Conservation (phyloP, 2,797 vertebrate species). For the Emydoidea blandingii region DNA sequence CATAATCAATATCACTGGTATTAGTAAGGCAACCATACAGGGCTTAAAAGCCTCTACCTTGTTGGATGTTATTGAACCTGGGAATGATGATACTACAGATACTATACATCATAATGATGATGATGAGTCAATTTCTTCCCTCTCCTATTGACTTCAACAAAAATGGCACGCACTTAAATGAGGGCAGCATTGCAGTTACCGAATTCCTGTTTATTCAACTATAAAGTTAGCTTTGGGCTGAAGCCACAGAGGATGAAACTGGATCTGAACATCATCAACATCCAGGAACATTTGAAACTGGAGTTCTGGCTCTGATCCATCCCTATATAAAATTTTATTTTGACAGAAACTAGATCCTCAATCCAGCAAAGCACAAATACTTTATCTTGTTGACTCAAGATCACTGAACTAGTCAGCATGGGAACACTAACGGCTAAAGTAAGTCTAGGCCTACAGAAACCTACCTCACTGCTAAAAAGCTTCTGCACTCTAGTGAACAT, state of each 20-base stretch:
- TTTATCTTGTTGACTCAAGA: not conserved
- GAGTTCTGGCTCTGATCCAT: not conserved
- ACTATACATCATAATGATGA: not conserved
- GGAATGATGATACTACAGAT: not conserved
- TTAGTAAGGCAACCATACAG: constrained; percentile 11
- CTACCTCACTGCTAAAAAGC: not conserved
- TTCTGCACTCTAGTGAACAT: not conserved
- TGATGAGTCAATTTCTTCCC: not conserved
- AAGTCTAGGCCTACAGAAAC: not conserved
- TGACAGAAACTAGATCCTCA: not conserved
- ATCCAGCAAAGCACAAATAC: not conserved
- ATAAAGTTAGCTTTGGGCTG: not conserved
- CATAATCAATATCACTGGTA: not conserved
- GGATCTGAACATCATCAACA: not conserved
- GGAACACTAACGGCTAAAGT: not conserved
- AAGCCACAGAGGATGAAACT: not conserved
- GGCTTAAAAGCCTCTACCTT: not conserved
- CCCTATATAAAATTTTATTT: not conserved
- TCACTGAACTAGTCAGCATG: not conserved
- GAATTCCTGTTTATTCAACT: not conserved
- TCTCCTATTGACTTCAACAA: not conserved
- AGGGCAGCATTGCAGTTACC: not conserved
- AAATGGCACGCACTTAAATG: not conserved
- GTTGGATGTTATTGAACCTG: not conserved
- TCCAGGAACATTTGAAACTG: not conserved